Evolutionary conservation across 2,113 vertebrate species (phyloP).

Genomic region (Pogona vitticeps): DNA sequence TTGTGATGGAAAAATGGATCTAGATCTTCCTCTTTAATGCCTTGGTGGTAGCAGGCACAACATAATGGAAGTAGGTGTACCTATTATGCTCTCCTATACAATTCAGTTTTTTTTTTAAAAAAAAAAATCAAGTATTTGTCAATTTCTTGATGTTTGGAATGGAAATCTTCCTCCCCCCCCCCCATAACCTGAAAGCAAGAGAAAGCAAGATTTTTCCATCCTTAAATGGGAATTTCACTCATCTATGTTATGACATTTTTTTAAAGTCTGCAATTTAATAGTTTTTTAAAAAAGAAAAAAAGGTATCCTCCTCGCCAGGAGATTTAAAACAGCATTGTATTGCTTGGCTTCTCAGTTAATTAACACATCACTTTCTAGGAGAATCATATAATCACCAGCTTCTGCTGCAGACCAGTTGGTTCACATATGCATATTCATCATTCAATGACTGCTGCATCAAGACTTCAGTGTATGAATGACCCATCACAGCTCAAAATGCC

Average conservation of each 20-base stretch:
- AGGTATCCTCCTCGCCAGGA: not conserved
- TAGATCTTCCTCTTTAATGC: too few species aligned
- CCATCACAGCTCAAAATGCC: not conserved
- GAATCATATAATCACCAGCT: not conserved
- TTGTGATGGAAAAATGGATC: too few species aligned
- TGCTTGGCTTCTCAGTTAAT: not conserved
- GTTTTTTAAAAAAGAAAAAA: too few species aligned
- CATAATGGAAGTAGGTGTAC: too few species aligned
- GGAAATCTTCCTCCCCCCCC: too few species aligned
- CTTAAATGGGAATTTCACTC: not conserved
- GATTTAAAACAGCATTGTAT: not conserved
- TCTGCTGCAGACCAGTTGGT: not conserved
- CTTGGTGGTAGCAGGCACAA: too few species aligned
- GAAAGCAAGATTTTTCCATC: not conserved
- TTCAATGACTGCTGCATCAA: not conserved
- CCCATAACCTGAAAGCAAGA: too few species aligned
- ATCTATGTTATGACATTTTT: not conserved
- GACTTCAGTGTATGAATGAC: not conserved
- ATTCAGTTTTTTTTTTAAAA: too few species aligned
- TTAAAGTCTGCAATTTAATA: not conserved
- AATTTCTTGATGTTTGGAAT: too few species aligned
- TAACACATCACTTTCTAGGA: not conserved
- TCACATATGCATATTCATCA: not conserved
- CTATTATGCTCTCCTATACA: too few species aligned
- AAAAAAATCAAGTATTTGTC: too few species aligned